Base-by-base conservation (phyloP, 2,797 vertebrate genomes). In the Eleutherodactylus coqui region DNA sequence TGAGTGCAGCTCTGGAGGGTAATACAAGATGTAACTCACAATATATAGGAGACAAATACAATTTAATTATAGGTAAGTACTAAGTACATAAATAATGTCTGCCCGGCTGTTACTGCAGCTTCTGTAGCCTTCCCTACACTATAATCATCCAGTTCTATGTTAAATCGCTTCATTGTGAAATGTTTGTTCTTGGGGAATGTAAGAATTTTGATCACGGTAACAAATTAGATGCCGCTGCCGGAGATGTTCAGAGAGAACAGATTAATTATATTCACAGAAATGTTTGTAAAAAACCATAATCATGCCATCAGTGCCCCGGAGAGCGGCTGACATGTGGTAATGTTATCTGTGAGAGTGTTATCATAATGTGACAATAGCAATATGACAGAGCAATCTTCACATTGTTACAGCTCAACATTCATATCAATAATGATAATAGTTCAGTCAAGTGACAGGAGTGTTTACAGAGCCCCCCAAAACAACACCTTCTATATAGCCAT, bases 341-440 rank as follows among this genome's bases (percentile, higher is more conserved):
- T 58, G 49, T 72, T 24, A 75, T 81, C 53, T 62, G 32, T 75
- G 21, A 81, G 45, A 86, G 76, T 80, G 84, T 85, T 85, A 80
- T n/a, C 49, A 45, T 85, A 85, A 85, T 85, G 79, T 85, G 84
- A 73, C 84, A 80, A 79, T 73, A 73, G 47, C 60, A 75, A 64
- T 80, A 73, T 80, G 67, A 85, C 77, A 85, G 51, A 16, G 34
- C 1, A 36, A 47, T 80, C 67, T 80, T 24, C 41, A 58, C 64
- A 36, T 34, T 38, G 64, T 51, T 16, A 13, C 47, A 27, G 81
- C 47, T 72, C n/a, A 72, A 19, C 7, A 64, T 32, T 43, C 11
- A 17, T 7, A 27, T 27, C 36, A 73, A n/a, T 2, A 5, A 29
- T 55, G 43, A 27, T 60, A 67, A 43, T 17, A 34, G 27, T 64